Base-by-base conservation (phyloP, 1,140 invertebrate species). In the Penaeus chinensis region DNA sequence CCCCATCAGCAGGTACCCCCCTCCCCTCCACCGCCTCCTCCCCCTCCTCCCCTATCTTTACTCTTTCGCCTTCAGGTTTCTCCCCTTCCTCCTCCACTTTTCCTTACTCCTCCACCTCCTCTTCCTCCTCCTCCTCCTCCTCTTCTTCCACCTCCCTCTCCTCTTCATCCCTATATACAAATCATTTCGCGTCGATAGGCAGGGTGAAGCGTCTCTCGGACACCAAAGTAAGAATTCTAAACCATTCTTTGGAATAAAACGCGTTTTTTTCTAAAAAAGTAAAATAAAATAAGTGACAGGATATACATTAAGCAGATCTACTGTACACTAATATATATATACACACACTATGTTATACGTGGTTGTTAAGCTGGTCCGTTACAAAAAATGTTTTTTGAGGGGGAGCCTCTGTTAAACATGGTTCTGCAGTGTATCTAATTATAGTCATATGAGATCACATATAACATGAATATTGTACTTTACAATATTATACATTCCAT, bases 141-240 rank as follows among this genome's bases (percentile, higher is more conserved):
- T 81, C 54, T 22, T 54, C n/a, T 10, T 80, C 84, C n/a, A 80
- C 76, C 61, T 85, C 84, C 65, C 54, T 65, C 69, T 42, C 74
- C 76, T 79, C 63, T 27, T 37, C 47, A n/a, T 76, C 66, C 20
- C 24, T 76, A 65, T 54, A 54, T 62, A 11, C 32, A 47, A 16
- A 27, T 47, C 66, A 54, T 60, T 27, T 63, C 69, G 32, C 24
- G 32, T 16, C 27, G 3, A 37, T 66, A 24, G 71, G 80, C 60
- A 76, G 80, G 47, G 85, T 87, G 8, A 87, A 82, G 81, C 74
- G 85, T 22, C 27, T 83, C 1, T 87, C 85, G 0, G 85, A 82
- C 69, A 87, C 85, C 7, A 87, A 87, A 77, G 71, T 87, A 47
- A 82, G 80, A 77, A 87, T 87, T 8, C 8, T 87, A n/a, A 87